These are phyloP conservation scores for Coendou prehensilis DNA, from an alignment of 2,797 vertebrate genomes.

Conservation along the genomic window DNA sequence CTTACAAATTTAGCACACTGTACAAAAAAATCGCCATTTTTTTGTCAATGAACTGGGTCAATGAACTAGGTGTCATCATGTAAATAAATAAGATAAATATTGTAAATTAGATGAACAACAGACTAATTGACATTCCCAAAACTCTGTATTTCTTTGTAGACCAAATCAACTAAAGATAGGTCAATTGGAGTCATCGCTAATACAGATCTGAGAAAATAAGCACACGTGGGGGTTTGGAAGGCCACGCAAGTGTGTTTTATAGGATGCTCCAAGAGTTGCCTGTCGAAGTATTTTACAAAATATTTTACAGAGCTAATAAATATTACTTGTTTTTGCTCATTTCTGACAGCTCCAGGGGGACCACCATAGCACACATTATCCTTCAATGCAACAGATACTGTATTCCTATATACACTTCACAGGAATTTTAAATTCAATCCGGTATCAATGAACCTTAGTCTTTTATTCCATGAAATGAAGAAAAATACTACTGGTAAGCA, in stretches of 20 bases:
- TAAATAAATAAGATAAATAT: background rate
- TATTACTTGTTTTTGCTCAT: background rate
- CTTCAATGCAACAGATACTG: background rate
- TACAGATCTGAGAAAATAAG: constrained; percentile 16
- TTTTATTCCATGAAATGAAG: constrained; percentile 14
- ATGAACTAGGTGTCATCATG: background rate
- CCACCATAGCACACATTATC: background rate
- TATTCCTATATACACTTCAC: background rate
- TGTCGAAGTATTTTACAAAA: background rate
- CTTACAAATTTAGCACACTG: background rate
- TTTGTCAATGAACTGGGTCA: background rate
- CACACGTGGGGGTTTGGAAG: background rate
- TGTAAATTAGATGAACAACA: background rate
- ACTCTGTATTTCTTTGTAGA: background rate
- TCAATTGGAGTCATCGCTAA: background rate
- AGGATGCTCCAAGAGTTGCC: background rate
- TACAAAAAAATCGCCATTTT: background rate
- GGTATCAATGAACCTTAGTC: background rate
- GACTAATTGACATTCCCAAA: background rate
- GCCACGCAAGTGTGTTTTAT: background rate
- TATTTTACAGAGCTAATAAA: background rate
- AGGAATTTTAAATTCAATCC: constrained; percentile 31
- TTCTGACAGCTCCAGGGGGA: constrained; percentile 23
- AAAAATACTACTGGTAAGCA: background rate
- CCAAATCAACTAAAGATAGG: constrained; percentile 18